Conservation (phyloP, 2,797 vertebrate genomes). For the Centroberyx gerrardi region DNA sequence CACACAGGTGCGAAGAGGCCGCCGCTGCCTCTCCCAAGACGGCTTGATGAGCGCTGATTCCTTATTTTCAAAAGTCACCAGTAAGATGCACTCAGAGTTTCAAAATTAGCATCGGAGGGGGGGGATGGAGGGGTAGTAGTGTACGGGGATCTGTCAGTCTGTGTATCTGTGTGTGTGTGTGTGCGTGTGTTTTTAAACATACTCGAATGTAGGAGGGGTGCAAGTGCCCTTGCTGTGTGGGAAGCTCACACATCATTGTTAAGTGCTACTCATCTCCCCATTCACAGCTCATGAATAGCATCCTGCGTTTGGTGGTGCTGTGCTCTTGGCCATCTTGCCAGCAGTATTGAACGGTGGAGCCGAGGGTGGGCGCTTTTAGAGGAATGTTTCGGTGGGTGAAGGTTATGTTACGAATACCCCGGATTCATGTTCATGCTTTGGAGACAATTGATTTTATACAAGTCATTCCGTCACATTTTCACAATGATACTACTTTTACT, state of each 20-base stretch:
- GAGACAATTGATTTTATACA: not conserved
- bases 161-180: conserved; percentile 5
- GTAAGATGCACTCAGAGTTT: conserved; percentile 46
- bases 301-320: conserved; percentile 29
- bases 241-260: conserved; percentile 54
- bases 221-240: conserved; percentile 45
- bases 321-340: conserved; percentile 30
- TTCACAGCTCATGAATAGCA: conserved; percentile 63
- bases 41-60: conserved; percentile 53
- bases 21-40: conserved; percentile 53
- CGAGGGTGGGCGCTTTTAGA: conserved; percentile 40
- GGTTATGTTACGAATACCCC: conserved; percentile 23
- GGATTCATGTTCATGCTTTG: not conserved
- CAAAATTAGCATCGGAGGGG: not conserved
- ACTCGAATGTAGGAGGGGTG: conserved; percentile 36
- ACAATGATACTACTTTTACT: too few relatives aligned
- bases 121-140: not conserved
- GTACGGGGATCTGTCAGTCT: conserved; percentile 24
- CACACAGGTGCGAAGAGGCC: conserved; percentile 66
- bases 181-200: conserved; percentile 1
- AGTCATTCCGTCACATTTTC: too few relatives aligned
- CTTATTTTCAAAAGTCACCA: conserved; percentile 63
- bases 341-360: conserved; percentile 11
- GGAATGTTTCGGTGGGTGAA: conserved; percentile 21
- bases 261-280: conserved; percentile 61